phyloP scores from a whole-genome alignment of 1,140 invertebrate species.

The Halyomorpha halys region DNA sequence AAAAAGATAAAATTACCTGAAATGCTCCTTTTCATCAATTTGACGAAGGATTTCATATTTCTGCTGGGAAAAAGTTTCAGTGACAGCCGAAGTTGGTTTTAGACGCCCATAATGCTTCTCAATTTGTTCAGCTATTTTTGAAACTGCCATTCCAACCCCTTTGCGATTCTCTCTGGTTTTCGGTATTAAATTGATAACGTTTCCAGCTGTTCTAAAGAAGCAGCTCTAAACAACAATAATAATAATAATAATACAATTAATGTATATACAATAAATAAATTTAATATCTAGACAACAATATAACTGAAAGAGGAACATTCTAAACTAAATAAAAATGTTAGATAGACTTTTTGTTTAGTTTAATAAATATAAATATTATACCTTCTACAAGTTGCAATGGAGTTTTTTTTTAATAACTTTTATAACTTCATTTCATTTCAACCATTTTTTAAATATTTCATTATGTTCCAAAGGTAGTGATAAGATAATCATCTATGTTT shows the following conservation, averaged over 20 bases:
- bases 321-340: too few species aligned
- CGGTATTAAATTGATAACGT: slow-evolving; percentile 28
- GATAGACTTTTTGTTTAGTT: too few species aligned
- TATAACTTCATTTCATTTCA: too few species aligned
- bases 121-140: slow-evolving; percentile 47
- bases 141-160: slow-evolving; percentile 28
- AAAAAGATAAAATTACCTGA: slow-evolving; percentile 26
- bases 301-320: too few species aligned
- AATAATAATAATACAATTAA: neutral
- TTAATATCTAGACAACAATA: too few species aligned
- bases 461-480: too few species aligned
- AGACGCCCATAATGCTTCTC: slow-evolving; percentile 50
- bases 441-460: too few species aligned
- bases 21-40: slow-evolving; percentile 32
- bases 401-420: too few species aligned
- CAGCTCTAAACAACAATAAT: slow-evolving; percentile 24
- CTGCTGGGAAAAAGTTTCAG: slow-evolving; percentile 43
- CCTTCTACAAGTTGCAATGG: too few species aligned
- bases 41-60: slow-evolving; percentile 42
- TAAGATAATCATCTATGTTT: too few species aligned
- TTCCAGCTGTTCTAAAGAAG: slow-evolving; percentile 30
- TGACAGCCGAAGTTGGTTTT: slow-evolving; percentile 44
- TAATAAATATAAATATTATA: too few species aligned
- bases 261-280: too few species aligned
- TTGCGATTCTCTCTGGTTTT: slow-evolving; percentile 20